These are phyloP conservation scores for Axea sp. DNA, from an alignment of 2,888 invertebrate species.

Conservation along the genomic window DNA sequence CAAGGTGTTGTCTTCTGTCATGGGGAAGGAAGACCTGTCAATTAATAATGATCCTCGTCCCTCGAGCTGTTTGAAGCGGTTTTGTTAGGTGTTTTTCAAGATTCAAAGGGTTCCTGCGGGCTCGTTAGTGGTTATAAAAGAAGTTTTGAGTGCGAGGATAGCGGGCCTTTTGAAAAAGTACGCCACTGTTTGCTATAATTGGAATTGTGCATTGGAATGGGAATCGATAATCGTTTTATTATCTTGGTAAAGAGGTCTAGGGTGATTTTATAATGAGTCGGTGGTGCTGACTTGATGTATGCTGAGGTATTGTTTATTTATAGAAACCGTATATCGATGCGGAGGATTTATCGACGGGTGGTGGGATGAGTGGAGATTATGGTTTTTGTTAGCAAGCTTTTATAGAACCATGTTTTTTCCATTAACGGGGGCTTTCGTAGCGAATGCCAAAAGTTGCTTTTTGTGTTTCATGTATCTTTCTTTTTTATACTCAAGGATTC, in stretches of 20 bases:
- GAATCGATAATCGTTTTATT: slow-evolving; percentile 54
- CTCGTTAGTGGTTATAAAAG: slow-evolving; percentile 15
- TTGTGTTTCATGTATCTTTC: no score
- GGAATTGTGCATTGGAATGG: slow-evolving; percentile 39
- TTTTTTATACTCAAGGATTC: no score
- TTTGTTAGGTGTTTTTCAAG: slow-evolving; percentile 9
- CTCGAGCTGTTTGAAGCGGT: slow-evolving; percentile 22
- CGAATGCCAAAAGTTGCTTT: no score
- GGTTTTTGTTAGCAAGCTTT: no score
- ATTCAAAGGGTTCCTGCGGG: no score
- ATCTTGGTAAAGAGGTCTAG: slow-evolving; percentile 45
- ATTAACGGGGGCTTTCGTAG: no score
- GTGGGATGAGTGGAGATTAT: background rate
- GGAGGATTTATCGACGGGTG: slow-evolving; percentile 12
- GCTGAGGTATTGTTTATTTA: slow-evolving; percentile 40
- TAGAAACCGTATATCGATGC: no score
- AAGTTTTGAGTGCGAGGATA: background rate
- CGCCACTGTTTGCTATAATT: slow-evolving; percentile 41
- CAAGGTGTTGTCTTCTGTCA: no score
- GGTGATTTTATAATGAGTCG: slow-evolving; percentile 49
- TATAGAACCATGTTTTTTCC: no score
- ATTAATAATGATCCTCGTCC: slow-evolving; percentile 29
- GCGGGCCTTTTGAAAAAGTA: no score
- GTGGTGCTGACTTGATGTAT: slow-evolving; percentile 11
- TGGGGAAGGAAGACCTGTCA: slow-evolving; percentile 7